These are phyloP conservation scores for Trachelus troglodyta DNA, from an alignment of 2,888 invertebrate species.

Conservation along the genomic window DNA sequence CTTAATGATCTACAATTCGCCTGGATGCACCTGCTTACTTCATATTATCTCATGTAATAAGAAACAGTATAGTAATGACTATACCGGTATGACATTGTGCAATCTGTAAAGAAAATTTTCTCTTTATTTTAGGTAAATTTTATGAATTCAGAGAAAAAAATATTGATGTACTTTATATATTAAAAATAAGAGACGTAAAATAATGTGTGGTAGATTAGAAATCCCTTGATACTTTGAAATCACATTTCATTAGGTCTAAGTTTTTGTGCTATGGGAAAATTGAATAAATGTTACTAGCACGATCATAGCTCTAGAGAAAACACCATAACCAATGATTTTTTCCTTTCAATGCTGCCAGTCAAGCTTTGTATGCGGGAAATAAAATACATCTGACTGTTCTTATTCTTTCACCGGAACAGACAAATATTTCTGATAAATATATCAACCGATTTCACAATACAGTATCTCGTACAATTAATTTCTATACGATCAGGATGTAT, in stretches of 20 bases:
- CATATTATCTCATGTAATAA: too few relatives aligned
- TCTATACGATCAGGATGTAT: background rate
- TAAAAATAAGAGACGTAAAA: too few relatives aligned
- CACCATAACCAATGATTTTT: background rate
- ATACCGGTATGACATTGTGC: too few relatives aligned
- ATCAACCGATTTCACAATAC: conserved; percentile 14
- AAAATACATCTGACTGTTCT: background rate
- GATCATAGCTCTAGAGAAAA: background rate
- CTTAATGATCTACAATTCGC: too few relatives aligned
- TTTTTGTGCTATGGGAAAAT: background rate
- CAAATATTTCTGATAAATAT: conserved; percentile 5
- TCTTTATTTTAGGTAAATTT: too few relatives aligned
- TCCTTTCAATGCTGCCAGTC: background rate
- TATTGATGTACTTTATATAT: too few relatives aligned
- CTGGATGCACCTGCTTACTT: too few relatives aligned
- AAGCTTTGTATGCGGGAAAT: background rate
- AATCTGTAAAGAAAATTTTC: too few relatives aligned
- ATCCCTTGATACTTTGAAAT: background rate
- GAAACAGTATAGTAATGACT: too few relatives aligned
- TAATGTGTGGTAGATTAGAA: background rate
- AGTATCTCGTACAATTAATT: conserved; percentile 11
- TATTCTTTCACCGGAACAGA: background rate
- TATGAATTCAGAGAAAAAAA: too few relatives aligned
- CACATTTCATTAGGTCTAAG: background rate
- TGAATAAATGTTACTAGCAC: background rate